These are phyloP conservation scores for Mus musculus DNA, from an alignment of 2,113 vertebrate genomes.

Conservation along the genomic window GRCm39 chr9:118776501-118777000, in stretches of 20 bases:
- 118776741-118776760: background rate
- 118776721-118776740: too few species aligned
- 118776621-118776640: slow-evolving; percentile 51
- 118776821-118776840: background rate
- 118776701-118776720: too few species aligned
- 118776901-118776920: slow-evolving; percentile 4
- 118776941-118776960: background rate
- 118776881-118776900: slow-evolving; percentile 18
- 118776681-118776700: background rate
- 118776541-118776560: background rate
- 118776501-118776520: background rate
- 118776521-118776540: background rate
- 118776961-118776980: background rate
- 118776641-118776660: slow-evolving; percentile 62
- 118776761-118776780: background rate
- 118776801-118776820: background rate
- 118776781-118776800: background rate
- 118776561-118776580: slow-evolving; percentile 49
- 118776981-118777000: background rate
- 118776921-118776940: background rate
- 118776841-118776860: background rate
- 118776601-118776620: slow-evolving; percentile 56
- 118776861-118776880: background rate
- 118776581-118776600: slow-evolving; percentile 32
- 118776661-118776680: background rate